Base-by-base conservation (phyloP, 2,113 vertebrate genomes). In the Microtus montanus region DNA sequence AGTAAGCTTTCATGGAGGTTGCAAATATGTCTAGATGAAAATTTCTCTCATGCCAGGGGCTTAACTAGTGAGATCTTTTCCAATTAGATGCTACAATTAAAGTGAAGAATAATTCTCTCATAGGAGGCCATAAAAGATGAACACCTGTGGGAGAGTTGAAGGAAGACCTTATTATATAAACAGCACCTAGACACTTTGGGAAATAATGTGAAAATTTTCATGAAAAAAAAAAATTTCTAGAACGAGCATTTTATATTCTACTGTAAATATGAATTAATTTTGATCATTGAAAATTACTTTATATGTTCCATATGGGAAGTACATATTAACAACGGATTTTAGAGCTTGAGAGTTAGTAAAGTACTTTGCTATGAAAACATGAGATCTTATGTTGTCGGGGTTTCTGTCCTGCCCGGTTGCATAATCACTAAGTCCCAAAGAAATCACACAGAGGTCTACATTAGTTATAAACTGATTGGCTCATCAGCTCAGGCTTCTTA, bases 131-230 rank as follows among this genome's bases (percentile, higher is more conserved):
- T 13, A 82, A 87, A 80, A 83, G 28, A 87, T 52, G 61, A 95
- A 89, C 83, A 92, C n/a, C 54, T 79, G 5, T 14, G 68, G 47
- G 41, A 30, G 87, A 90, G 17, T 28, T 89, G 52, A 84, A 38
- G 41, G 11, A 84, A 89, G 9, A 2, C 2, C 7, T 61, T 84
- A 71, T 84, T 74, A 11, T 87, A 93, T 47, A 13, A 77, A 5
- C 4, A 70, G 5, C 8, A 70, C 49, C 64, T 84, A 91, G 75
- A n/a, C 5, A 77, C 35, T 13, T 26, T 83, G 64, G 4, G 10
- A 79, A 93, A 96, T 92, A 92, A 64, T 77, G 66, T 77, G 10
- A 52, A 94, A 84, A 11, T 91, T 30, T 73, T 95, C 2, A 78
- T 14, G 20, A 68, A 66, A 80, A 92, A 7, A 10, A 86, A 44